A percentile compares a stretch with the other conserved stretches of the same genome.
Conservation (phyloP, 2,113 vertebrate genomes). For the Acrocephalus kingi region DNA sequence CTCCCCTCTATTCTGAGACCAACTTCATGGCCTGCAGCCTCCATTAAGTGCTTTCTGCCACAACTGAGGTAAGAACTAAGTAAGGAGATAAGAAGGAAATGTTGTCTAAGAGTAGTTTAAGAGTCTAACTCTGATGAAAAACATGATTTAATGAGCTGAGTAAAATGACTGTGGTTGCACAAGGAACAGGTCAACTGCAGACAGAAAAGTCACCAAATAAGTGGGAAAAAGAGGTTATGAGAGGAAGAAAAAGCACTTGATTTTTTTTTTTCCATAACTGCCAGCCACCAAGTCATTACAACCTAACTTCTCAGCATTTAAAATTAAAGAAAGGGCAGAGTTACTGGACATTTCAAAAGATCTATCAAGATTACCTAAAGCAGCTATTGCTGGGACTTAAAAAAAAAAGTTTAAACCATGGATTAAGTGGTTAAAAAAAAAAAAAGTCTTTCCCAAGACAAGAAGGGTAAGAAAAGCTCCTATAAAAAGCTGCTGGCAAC, state of each 20-base stretch:
- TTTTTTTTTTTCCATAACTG: not conserved
- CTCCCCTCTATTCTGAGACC: not conserved
- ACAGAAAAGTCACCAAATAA: not conserved
- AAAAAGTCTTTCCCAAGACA: not conserved
- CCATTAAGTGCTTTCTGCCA: not conserved
- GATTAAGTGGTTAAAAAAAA: not conserved
- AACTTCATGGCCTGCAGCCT: not conserved
- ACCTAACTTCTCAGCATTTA: not conserved
- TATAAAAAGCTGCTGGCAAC: not conserved
- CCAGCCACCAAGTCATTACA: not conserved
- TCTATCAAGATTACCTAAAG: not conserved
- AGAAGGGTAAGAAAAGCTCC: not conserved
- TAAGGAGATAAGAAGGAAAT: constrained; percentile 10
- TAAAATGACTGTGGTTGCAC: not conserved
- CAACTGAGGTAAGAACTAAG: constrained; percentile 19
- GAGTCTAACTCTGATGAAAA: not conserved
- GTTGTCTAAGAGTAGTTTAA: not conserved
- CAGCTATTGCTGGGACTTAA: not conserved
- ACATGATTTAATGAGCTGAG: not conserved
- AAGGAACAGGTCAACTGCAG: not conserved
- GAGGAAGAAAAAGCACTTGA: not conserved
- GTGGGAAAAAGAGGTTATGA: not conserved
- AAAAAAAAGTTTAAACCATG: not conserved
- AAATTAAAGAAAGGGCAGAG: not conserved
- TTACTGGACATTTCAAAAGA: not conserved